These are phyloP conservation scores for Siniperca knerii DNA, from an alignment of 2,113 vertebrate genomes.

Conservation along the genomic window DNA sequence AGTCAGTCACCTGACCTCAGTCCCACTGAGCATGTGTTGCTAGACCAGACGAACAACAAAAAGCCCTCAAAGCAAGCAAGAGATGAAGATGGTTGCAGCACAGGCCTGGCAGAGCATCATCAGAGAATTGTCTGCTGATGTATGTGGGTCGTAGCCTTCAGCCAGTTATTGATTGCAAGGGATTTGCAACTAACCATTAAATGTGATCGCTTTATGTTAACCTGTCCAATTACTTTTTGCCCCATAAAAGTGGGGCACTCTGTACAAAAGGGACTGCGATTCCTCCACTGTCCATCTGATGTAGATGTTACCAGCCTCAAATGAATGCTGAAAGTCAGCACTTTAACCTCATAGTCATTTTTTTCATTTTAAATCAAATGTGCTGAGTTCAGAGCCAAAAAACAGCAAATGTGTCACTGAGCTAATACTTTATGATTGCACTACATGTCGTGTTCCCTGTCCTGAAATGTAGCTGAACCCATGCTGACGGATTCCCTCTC, in stretches of 20 bases:
- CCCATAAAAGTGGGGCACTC: background rate
- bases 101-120: background rate
- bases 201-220: slow-evolving; percentile 7
- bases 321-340: background rate
- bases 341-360: background rate
- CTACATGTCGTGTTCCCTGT: background rate
- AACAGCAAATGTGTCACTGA: background rate
- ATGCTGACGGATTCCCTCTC: background rate
- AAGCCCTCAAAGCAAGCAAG: background rate
- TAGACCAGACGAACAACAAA: background rate
- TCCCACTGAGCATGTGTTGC: background rate
- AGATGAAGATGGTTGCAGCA: background rate
- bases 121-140: background rate
- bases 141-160: slow-evolving; percentile 3
- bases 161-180: slow-evolving; percentile 20
- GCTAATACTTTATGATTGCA: background rate
- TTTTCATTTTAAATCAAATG: background rate
- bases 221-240: background rate
- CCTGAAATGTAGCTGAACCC: background rate
- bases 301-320: background rate
- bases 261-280: background rate
- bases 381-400: background rate
- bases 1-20: background rate
- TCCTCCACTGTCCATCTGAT: background rate
- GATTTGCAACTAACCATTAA: slow-evolving; percentile 27